Evolutionary conservation across 2,888 invertebrate species (phyloP).

Genomic region (Polylopha cassiicola): DNA sequence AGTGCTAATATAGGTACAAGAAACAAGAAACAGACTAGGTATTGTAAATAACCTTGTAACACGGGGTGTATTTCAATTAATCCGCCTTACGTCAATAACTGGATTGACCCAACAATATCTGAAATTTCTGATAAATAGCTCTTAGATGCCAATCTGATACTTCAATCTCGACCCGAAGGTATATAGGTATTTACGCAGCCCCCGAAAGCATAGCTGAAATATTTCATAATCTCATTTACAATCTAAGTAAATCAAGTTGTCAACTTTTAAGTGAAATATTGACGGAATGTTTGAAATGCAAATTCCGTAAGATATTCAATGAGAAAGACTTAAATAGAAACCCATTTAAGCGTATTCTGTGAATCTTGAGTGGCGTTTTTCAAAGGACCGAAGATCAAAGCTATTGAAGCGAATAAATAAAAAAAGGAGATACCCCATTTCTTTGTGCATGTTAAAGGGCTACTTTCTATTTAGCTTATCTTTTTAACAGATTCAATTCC

Average conservation of each 20-base stretch:
- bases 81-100: too few relatives aligned
- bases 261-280: conserved; percentile 25
- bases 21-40: too few relatives aligned
- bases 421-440: conserved; percentile 38
- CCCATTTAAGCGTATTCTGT: conserved; percentile 45
- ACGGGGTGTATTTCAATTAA: too few relatives aligned
- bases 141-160: too few relatives aligned
- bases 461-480: conserved; percentile 35
- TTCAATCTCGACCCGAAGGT: too few relatives aligned
- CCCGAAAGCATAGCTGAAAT: not conserved
- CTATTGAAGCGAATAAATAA: conserved; percentile 51
- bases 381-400: conserved; percentile 55
- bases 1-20: too few relatives aligned
- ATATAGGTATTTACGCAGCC: too few relatives aligned
- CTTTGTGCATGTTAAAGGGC: conserved; percentile 37
- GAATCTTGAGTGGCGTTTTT: conserved; percentile 47
- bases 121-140: too few relatives aligned
- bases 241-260: conserved; percentile 17
- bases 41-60: too few relatives aligned
- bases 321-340: conserved; percentile 36
- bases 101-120: too few relatives aligned
- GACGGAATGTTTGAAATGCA: conserved; percentile 33
- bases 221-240: not conserved
- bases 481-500: conserved; percentile 29
- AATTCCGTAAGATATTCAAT: conserved; percentile 35